phyloP scores from a whole-genome alignment of 2,113 vertebrate species.

The Acanthisitta chloris region DNA sequence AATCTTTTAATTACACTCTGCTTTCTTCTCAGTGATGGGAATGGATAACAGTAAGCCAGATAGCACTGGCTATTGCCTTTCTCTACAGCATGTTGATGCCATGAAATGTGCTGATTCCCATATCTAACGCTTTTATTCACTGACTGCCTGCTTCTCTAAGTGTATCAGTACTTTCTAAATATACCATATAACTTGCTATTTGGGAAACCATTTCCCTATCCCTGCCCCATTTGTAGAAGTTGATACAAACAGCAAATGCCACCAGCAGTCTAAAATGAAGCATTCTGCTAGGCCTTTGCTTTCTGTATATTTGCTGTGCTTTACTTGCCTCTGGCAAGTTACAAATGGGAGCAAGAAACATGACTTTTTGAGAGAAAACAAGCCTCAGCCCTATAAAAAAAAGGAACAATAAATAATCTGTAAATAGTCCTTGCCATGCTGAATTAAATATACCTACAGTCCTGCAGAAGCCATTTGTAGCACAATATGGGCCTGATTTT shows the following conservation, averaged over 20 bases:
- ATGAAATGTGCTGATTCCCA: background rate
- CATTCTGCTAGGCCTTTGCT: background rate
- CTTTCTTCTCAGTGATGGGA: background rate
- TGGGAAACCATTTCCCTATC: background rate
- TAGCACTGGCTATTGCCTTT: background rate
- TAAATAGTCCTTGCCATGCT: background rate
- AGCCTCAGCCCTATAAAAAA: background rate
- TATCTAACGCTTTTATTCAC: background rate
- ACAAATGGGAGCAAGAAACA: slow-evolving; percentile 7
- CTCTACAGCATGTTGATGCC: background rate
- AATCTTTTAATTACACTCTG: slow-evolving; percentile 48
- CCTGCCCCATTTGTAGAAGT: background rate
- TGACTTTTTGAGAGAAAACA: background rate
- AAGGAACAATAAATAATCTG: background rate
- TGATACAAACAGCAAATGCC: background rate
- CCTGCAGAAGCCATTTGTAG: background rate
- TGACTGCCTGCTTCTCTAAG: background rate
- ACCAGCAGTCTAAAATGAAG: background rate
- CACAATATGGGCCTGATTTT: background rate
- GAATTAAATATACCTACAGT: background rate
- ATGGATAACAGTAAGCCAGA: background rate
- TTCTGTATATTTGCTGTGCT: background rate
- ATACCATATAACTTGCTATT: background rate
- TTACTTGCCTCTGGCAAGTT: slow-evolving; percentile 21
- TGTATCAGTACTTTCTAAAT: background rate